Evolutionary conservation across 2,113 vertebrate genomes (phyloP).

Genomic region (Tachycineta bicolor): DNA sequence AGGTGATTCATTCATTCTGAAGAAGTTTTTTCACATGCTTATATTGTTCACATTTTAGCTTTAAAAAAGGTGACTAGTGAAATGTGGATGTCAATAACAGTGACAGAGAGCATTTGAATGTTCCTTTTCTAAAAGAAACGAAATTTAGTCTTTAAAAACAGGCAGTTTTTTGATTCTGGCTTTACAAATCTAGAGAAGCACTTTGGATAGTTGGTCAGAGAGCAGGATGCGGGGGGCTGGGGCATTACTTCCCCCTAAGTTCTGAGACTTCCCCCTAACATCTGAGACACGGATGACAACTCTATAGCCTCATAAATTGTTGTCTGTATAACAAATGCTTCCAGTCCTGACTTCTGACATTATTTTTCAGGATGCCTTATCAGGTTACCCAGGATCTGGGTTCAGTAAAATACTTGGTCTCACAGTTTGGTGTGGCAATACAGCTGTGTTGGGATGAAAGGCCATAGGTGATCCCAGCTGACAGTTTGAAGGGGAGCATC

Average conservation of each 20-base stretch:
- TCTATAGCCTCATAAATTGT: not conserved
- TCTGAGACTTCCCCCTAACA: no score
- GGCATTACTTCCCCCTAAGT: not conserved
- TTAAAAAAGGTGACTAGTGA: not conserved
- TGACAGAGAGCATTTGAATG: not conserved
- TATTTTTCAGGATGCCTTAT: not conserved
- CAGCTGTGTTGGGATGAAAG: not conserved
- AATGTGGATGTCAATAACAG: not conserved
- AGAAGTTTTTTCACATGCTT: not conserved
- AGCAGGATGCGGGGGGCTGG: not conserved
- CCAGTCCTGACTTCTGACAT: not conserved
- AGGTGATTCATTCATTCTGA: not conserved
- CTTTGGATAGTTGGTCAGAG: not conserved
- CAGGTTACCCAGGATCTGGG: not conserved
- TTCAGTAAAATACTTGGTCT: not conserved
- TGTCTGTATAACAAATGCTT: not conserved
- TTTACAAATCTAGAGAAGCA: not conserved
- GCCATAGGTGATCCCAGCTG: not conserved
- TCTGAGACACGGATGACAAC: not conserved
- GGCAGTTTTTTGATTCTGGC: not conserved
- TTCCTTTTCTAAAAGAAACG: not conserved
- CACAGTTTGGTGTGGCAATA: not conserved
- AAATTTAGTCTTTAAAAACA: not conserved
- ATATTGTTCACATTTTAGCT: not conserved
- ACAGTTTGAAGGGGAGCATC: not conserved